A percentile compares a stretch with the other conserved stretches of the same genome.
phyloP scores from a whole-genome alignment of 64 coral and sea anemone species.

The Montipora sp. region DNA sequence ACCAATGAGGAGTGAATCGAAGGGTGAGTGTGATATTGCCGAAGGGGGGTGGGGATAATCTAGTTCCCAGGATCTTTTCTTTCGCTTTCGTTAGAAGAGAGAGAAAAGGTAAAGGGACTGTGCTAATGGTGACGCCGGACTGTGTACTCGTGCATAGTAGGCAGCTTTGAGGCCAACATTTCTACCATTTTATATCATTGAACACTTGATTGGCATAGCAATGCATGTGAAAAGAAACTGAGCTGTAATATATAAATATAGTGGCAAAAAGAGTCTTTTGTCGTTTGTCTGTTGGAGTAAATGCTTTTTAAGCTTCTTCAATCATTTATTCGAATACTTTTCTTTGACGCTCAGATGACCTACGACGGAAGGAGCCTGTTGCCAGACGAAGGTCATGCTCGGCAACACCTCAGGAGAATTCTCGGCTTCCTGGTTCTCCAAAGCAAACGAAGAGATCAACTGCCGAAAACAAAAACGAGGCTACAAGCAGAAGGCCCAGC shows the following conservation, averaged over 20 bases:
- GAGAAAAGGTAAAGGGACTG: too few relatives aligned
- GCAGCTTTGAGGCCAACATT: too few relatives aligned
- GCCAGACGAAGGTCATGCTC: constrained; percentile 35
- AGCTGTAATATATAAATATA: not conserved
- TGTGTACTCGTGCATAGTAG: too few relatives aligned
- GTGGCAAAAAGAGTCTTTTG: not conserved
- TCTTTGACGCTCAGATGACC: not conserved
- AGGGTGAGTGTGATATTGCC: constrained; percentile 3
- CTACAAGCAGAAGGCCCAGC: not conserved
- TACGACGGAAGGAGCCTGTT: not conserved
- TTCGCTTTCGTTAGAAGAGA: too few relatives aligned
- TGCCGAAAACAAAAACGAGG: constrained; percentile 4
- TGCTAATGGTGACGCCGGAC: too few relatives aligned
- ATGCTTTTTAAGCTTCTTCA: not conserved
- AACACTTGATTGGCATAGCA: not conserved
- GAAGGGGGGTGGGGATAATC: too few relatives aligned
- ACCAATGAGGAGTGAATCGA: not conserved
- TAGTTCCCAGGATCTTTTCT: too few relatives aligned
- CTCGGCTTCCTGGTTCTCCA: not conserved
- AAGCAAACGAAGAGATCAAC: not conserved
- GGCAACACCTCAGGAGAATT: not conserved
- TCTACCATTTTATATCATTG: not conserved
- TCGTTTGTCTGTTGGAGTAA: not conserved
- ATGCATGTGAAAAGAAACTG: too few relatives aligned
- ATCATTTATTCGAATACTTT: not conserved